Evolutionary conservation across 2,797 vertebrate species (phyloP), one percentile per base, ranked within the genome.

Genomic region (Anniella stebbinsi): DNA sequence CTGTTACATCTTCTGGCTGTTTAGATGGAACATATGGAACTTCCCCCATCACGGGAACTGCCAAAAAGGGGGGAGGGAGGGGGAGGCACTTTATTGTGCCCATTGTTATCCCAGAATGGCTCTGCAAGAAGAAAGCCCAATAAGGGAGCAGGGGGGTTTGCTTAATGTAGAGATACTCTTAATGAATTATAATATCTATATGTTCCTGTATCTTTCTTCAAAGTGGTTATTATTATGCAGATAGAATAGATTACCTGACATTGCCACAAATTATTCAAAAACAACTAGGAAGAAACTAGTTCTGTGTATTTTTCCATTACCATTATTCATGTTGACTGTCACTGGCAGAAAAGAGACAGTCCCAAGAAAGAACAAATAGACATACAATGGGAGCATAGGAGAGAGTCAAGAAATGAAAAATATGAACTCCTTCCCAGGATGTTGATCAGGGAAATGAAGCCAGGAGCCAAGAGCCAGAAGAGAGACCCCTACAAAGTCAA

Each of bases 401-500:
- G 90, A n/a, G 88, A 80, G 75, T 92, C 67, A 92, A 33, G 36
- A 36, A 69, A 93, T 85, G 72, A 85, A 63, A 48, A 70, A n/a
- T 88, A 77, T 63, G 83, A 94, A 91, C 83, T 93, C 45, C 77
- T 93, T 2, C 25, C 45, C 77, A 51, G 38, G 89, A 91, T 91
- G 86, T 87, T 90, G 85, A 87, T 76, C 70, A 8, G 67, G 66
- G 51, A 87, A 45, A 45, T 83, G 80, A 28, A 91, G 87, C 76
- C 89, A 91, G 48, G 48, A 91, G 66, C 83, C 80, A 25, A 91
- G 78, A 70, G 86, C n/a, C 73, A 92, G 82, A 90, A 92, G 80
- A 63, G 81, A 91, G 91, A 13, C 0, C 0, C 48, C 77, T 87
- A n/a, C 87, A 92, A 93, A 95, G 89, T 91, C 60, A 94, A 95